phyloP scores from a whole-genome alignment of 2,888 invertebrate genomes.

The Rapana venosa region DNA sequence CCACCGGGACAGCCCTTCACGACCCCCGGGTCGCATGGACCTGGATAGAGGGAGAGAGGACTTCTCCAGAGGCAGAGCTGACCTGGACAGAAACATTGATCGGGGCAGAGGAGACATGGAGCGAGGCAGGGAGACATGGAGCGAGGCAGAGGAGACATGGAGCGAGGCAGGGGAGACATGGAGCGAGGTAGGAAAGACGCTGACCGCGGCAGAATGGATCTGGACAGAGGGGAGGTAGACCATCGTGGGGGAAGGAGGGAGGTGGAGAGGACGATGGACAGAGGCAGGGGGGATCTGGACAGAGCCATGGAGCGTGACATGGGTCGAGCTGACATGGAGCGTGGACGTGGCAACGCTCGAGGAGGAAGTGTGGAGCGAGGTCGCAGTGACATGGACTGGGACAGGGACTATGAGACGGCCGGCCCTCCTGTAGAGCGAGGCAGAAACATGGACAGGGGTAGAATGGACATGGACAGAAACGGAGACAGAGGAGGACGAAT shows the following conservation, averaged over 20 bases:
- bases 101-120: slow-evolving; percentile 11
- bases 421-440: background rate
- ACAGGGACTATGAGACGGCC: background rate
- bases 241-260: background rate
- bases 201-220: background rate
- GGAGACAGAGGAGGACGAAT: background rate
- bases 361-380: background rate
- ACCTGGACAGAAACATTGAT: slow-evolving; percentile 30
- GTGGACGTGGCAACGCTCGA: background rate
- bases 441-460: slow-evolving; percentile 15
- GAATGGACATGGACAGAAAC: slow-evolving; percentile 7
- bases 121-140: background rate
- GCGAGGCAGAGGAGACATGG: background rate
- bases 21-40: background rate
- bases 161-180: background rate
- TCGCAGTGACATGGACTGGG: background rate
- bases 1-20: slow-evolving; percentile 17
- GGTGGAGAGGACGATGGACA: background rate
- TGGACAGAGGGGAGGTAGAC: background rate
- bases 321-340: slow-evolving; percentile 4
- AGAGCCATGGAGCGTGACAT: background rate
- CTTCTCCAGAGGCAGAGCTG: slow-evolving; percentile 23
- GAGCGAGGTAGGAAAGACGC: background rate
- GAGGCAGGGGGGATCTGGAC: background rate
- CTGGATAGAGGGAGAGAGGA: slow-evolving; percentile 22